A percentile compares a stretch with the other conserved stretches of the same genome.
These are phyloP conservation scores for Ceyx margarethae DNA, from an alignment of 2,113 vertebrate genomes.

Conservation along the genomic window DNA sequence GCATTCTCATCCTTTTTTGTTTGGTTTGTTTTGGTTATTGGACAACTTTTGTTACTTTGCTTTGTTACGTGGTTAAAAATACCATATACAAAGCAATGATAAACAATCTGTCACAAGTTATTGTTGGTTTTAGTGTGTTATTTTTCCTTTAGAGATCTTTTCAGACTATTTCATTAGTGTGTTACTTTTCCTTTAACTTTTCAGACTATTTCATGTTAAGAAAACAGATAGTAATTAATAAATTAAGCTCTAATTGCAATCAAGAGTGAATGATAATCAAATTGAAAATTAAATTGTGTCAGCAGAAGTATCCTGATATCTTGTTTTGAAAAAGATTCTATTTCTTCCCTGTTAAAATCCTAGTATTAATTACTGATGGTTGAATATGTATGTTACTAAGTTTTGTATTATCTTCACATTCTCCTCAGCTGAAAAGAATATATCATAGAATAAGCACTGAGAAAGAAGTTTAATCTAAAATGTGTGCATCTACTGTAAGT, in stretches of 20 bases:
- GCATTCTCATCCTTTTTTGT: background rate
- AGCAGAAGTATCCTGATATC: constrained; percentile 58
- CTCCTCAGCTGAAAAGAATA: background rate
- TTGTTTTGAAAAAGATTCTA: constrained; percentile 47
- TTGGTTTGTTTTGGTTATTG: background rate
- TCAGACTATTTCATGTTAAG: constrained; percentile 50
- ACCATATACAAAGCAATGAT: constrained; percentile 25
- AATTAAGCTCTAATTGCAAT: constrained; percentile 58
- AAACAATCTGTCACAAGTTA: constrained; percentile 28
- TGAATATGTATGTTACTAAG: background rate
- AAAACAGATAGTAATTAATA: constrained; percentile 70
- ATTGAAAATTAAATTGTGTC: constrained; percentile 71
- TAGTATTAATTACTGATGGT: constrained; percentile 36
- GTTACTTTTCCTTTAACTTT: background rate
- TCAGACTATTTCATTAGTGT: constrained; percentile 22
- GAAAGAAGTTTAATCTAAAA: background rate
- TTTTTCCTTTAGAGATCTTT: constrained; percentile 40
- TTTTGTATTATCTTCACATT: background rate
- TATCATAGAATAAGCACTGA: background rate
- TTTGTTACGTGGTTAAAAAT: constrained; percentile 59
- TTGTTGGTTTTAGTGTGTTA: accelerated
- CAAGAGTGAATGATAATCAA: constrained; percentile 67
- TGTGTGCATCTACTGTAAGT: background rate
- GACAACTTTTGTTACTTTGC: background rate
- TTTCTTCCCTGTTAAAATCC: constrained; percentile 46